Evolutionary conservation across 2,113 vertebrate species (phyloP), one percentile per base, ranked within the genome.

Genomic region (Limnothrissa miodon): DNA sequence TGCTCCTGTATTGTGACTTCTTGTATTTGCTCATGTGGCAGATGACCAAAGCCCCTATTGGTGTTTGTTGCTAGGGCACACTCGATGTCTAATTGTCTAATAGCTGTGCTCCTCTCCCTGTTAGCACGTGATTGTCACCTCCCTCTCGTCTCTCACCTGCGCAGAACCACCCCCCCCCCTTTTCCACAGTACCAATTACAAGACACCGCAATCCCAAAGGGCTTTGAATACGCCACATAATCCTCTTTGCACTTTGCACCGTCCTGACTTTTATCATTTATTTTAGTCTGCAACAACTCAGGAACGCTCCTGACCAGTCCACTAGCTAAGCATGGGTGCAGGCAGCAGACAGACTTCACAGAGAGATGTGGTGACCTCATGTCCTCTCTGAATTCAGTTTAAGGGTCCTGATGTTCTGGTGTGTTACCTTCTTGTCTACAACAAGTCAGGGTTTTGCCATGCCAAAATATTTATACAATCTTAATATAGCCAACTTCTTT

Each of bases 171-270:
- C 11, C 66, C 9, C 13, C 11, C 25, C 4, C 11, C 5, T 45
- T 59, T 81, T 79, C 78, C 79, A 81, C 74, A 81, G 74, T 81
- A 78, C 62, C 4, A 78, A 44, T 25, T 81, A 48, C 81, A 45
- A 53, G 62, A 80, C 45, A 84, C 62, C 70, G 45, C 45, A 70
- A 78, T 81, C 79, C 45, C 80, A 23, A 56, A 59, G 51, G 70
- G 78, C 82, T 81, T 86, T 81, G 79, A 82, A 85, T 74, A 53
- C 59, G 66, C n/a, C 51, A 39, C 59, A 80, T 84, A 85, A 81
- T 85, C 82, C 74, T 66, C 79, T 87, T 87, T 81, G 36, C 74
- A 23, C 11, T 83, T 59, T 82, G 78, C n/a, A n/a, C 13, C 21
- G 29, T 66, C 51, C 74, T 74, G 62, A 59, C 66, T 82, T 51